Evolutionary conservation across 2,113 vertebrate genomes (phyloP), one percentile per base, ranked within the genome.

Genomic region (Rhinopomastus cyanomelas): DNA sequence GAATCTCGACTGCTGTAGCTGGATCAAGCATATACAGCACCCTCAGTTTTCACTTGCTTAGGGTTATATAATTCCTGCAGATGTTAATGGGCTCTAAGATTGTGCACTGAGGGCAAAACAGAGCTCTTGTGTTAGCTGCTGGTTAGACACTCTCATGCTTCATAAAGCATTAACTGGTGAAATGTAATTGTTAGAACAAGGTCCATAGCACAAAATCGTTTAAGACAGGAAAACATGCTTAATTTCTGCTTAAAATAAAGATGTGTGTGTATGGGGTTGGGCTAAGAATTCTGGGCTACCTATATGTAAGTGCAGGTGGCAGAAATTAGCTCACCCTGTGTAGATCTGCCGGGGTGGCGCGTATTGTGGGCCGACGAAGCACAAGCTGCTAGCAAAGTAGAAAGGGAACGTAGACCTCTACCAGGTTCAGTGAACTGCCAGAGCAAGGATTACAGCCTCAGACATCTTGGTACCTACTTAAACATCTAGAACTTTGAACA

Each of bases 401-500:
- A 89, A 95, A 92, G n/a, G 61, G 85, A 79, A 62, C 67, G 48
- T 37, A 90, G 60, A 53, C 56, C 91, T 95, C 94, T 88, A 94
- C 82, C 93, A 71, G 88, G 92, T 93, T 91, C 92, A 87, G 3
- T 82, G 53, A 93, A 86, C 80, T 84, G 48, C 64, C 89, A 94
- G 78, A 90, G 74, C 51, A 81, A 87, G 93, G 89, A 95, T 96
- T 95, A 95, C 62, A 75, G 81, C 89, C 92, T 94, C 78, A 88
- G 91, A 94, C 85, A 83, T 92, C 72, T 89, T 79, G 72, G 76
- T 95, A 94, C 76, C 80, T 87, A 87, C 85, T 88, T 94, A 91
- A 94, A 90, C 94, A 92, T 71, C 68, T 80, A 83, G 22, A 95
- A 94, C 87, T 96, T 91, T 94, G 95, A 91, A 94, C 91, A 81